These are phyloP conservation scores for Rallus limicola DNA, from an alignment of 2,113 vertebrate genomes.

Conservation along the genomic window DNA sequence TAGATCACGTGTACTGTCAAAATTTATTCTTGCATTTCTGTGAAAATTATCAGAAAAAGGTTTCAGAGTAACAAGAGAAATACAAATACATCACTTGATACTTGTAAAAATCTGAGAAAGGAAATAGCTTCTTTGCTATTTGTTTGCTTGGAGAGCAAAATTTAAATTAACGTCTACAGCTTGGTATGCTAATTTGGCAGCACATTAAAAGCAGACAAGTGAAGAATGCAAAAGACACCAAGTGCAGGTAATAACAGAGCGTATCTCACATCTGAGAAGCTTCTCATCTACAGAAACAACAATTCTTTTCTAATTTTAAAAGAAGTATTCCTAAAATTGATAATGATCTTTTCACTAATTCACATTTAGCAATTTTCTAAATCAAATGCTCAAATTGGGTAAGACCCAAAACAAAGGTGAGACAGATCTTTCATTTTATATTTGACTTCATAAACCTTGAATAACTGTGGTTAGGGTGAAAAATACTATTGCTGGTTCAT, in stretches of 20 bases:
- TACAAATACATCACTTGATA: background rate
- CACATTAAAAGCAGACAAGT: background rate
- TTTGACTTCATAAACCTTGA: background rate
- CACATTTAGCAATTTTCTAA: background rate
- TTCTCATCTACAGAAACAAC: background rate
- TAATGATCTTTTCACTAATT: background rate
- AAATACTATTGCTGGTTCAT: background rate
- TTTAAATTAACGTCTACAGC: background rate
- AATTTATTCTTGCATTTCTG: background rate
- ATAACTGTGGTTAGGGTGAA: background rate
- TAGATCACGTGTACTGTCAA: background rate
- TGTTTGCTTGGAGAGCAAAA: slow-evolving; percentile 17
- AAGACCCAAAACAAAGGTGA: background rate
- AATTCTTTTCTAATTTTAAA: background rate
- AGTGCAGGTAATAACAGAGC: background rate
- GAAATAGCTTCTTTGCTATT: background rate
- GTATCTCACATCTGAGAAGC: background rate
- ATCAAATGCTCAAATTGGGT: background rate
- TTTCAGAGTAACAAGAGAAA: background rate
- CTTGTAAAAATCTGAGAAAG: background rate
- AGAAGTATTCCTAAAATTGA: background rate
- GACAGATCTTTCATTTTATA: background rate
- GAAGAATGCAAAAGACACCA: background rate
- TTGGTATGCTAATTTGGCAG: background rate
- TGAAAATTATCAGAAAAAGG: background rate